phyloP scores from a whole-genome alignment of 2,113 vertebrate species.

The Phoxinus phoxinus region DNA sequence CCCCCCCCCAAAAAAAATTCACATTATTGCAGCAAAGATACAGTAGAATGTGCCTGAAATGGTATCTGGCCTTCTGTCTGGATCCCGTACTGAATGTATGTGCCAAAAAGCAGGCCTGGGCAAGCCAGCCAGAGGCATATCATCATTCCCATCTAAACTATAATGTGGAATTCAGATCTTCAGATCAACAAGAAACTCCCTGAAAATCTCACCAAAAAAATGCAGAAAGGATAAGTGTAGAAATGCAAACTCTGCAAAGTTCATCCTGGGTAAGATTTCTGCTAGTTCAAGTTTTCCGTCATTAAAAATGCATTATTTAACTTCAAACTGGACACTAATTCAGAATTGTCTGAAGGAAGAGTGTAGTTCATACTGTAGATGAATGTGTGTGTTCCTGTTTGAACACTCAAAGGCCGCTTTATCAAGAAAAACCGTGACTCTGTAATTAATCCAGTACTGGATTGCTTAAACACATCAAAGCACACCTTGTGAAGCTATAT shows the following conservation, averaged over 20 bases:
- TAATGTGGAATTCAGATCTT: slow-evolving; percentile 26
- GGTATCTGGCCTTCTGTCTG: background rate
- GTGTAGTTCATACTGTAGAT: background rate
- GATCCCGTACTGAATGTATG: background rate
- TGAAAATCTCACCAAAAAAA: background rate
- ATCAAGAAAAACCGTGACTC: slow-evolving; percentile 60
- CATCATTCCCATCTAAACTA: slow-evolving; percentile 7
- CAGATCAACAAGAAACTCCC: background rate
- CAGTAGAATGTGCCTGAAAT: background rate
- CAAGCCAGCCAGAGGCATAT: background rate
- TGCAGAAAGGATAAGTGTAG: background rate
- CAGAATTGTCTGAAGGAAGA: background rate
- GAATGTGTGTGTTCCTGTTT: background rate
- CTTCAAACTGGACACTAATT: background rate
- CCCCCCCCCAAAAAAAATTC: background rate
- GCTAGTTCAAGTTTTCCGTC: background rate
- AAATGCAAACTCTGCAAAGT: slow-evolving; percentile 1
- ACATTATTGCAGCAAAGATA: background rate
- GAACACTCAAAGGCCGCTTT: slow-evolving; percentile 41
- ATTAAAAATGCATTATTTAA: slow-evolving; percentile 21
- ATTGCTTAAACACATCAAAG: slow-evolving; percentile 59
- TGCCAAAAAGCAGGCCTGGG: background rate
- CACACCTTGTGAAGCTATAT: slow-evolving; percentile 33
- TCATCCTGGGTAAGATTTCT: background rate
- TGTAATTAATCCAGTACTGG: slow-evolving; percentile 60